Evolutionary conservation across 53 echinoderm and acorn worm genomes (phyloP), one percentile per base, ranked within the genome.

Genomic region (Luidia sarsii): DNA sequence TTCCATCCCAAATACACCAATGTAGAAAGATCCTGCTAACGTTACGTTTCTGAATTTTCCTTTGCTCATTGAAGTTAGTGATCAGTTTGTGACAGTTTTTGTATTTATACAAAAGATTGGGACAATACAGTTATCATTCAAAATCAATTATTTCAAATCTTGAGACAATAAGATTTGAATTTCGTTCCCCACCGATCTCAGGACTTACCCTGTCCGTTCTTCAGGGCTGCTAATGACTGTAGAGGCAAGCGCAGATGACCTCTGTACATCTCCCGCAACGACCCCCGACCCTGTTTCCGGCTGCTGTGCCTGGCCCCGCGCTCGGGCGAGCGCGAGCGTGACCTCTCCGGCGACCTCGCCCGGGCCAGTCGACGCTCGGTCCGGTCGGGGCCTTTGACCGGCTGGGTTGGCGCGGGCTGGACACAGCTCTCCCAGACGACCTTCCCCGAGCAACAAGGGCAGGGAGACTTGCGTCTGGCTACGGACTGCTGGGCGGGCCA

Each of bases 241-340:
- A 94, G 85, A 29, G 90, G 90, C 62, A 94, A 85, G 23, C 87
- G 83, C 33, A 94, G 82, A 83, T 94, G 90, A 77, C 88, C 88
- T 83, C 90, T 82, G 18, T 88, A 87, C 85, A 82, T 86, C 49
- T 80, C 87, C 16, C 87, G 85, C 50, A 39, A 41, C 15, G 65
- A 64, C 71, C 48, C 71, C 61, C 49, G 72, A 46, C 69, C 85
- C 80, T 64, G 70, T 70, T 22, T 80, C 67, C 75, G 61, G 62
- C 84, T 62, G 62, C 84, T 62, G 29, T 69, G 77, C 35, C 51
- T 39, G 39, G 56, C 33, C 28, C 39, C 67, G 39, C 51, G 48
- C 56, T 67, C 54, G 3, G 71, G 62, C 32, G 68, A 55, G 39
- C n/a, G n/a, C n/a, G n/a, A n/a, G n/a, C 70, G n/a, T 38, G 31